Evolutionary conservation across 1,140 invertebrate genomes (phyloP), one percentile per base, ranked within the genome.

Genomic region (Steinernema feltiae): DNA sequence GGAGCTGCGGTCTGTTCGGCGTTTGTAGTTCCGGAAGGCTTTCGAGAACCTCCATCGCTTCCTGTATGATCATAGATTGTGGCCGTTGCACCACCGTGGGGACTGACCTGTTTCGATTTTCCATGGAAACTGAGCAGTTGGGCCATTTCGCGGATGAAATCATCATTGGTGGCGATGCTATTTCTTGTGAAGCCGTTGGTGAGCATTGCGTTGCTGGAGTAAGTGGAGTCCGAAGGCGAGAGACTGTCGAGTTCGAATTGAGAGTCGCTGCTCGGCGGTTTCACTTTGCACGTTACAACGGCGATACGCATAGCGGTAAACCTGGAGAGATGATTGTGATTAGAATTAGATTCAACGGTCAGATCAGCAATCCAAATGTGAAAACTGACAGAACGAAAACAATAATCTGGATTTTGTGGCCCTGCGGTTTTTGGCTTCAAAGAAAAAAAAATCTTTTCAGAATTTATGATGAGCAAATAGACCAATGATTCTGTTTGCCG

Each of bases 201-300:
- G n/a, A 21, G 12, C 32, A 27, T 15, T 32, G 32, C 1, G 72
- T 76, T 70, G 30, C 69, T 75, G 29, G 2, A 1, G 48, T 7
- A 24, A 21, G 70, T 48, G 69, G 73, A 0, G 41, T 30, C 32
- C 32, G 24, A 29, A 35, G 48, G 73, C 63, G 70, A 70, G 30
- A 30, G 18, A 32, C 30, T 76, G 30, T 32, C 70, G 7, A 32
- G 70, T 24, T 32, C 70, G 30, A 71, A 71, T 7, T 32, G 31
- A 32, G 70, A 46, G n/a, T 85, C 84, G 1, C 81, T 81, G 72
- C 78, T 81, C n/a, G 84, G 84, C 35, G 84, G 84, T 72, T 85
- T 85, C 32, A 85, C 85, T 75, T 86, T 86, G 70, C 84, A 85
- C 1, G 84, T 85, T n/a, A 85, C 84, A 3, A 85, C 84, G 24